Evolutionary conservation across 2,113 vertebrate species (phyloP).

Genomic region (Hyperoodon ampullatus): DNA sequence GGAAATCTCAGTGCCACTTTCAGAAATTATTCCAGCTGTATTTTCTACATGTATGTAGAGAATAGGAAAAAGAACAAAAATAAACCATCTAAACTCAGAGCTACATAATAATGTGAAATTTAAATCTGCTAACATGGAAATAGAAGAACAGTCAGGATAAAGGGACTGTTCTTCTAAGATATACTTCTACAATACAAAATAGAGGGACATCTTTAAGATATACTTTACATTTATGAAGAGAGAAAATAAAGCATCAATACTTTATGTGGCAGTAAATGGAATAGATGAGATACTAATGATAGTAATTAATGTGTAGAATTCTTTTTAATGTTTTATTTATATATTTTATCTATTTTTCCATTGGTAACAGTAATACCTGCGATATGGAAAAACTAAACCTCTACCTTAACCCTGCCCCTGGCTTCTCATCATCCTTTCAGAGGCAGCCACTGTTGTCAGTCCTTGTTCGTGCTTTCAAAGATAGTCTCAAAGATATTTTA

Average conservation of each 20-base stretch:
- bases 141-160: slow-evolving; percentile 40
- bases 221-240: neutral
- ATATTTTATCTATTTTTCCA: neutral
- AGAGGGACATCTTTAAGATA: neutral
- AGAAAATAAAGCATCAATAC: neutral
- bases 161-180: slow-evolving; percentile 19
- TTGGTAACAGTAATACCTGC: neutral
- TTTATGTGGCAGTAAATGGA: neutral
- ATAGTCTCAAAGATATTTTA: neutral
- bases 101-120: slow-evolving; percentile 50
- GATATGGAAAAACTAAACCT: neutral
- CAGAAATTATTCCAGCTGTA: slow-evolving; percentile 46
- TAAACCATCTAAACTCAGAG: slow-evolving; percentile 24
- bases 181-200: neutral
- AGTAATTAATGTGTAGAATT: neutral
- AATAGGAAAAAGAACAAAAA: slow-evolving; percentile 50
- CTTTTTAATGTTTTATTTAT: slow-evolving; percentile 12
- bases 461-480: neutral
- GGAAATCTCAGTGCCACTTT: slow-evolving; percentile 49
- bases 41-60: slow-evolving; percentile 57
- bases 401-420: neutral
- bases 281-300: neutral
- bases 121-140: slow-evolving; percentile 8
- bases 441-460: neutral
- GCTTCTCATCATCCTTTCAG: neutral